These are phyloP conservation scores for Alfaro cultratus DNA, from an alignment of 2,797 vertebrate species.

Conservation along the genomic window DNA sequence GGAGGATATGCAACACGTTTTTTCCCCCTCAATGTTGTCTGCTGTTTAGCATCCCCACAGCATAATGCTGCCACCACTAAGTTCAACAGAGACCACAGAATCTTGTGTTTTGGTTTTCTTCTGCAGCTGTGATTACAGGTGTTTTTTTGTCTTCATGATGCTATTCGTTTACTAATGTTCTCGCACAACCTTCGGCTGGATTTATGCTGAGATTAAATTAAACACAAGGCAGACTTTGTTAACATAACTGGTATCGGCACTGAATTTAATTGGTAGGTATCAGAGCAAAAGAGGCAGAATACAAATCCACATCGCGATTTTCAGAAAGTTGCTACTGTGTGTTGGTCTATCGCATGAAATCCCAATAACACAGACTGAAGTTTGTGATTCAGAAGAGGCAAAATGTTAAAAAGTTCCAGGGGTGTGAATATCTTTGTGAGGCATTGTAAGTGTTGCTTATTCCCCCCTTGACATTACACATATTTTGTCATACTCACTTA, in stretches of 20 bases:
- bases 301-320: neutral
- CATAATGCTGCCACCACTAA: neutral
- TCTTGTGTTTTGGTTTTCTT: neutral
- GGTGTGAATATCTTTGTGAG: neutral
- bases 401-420: neutral
- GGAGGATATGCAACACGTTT: too few relatives aligned
- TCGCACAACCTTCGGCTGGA: too few relatives aligned
- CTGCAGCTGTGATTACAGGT: neutral
- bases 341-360: neutral
- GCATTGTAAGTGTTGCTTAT: slow-evolving; percentile 55
- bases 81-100: neutral
- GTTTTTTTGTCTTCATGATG: neutral
- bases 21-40: neutral
- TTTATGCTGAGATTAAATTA: neutral
- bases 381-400: neutral
- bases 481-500: slow-evolving; percentile 57
- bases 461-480: slow-evolving; percentile 48
- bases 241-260: neutral
- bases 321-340: neutral
- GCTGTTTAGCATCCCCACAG: neutral
- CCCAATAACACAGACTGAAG: neutral
- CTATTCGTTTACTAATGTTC: too few relatives aligned
- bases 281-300: neutral
- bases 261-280: too few relatives aligned
- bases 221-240: neutral